A percentile compares a stretch with the other conserved stretches of the same genome.
These are phyloP conservation scores for Hippopotamyrus pictus DNA, from an alignment of 2,797 vertebrate species.

Conservation along the genomic window DNA sequence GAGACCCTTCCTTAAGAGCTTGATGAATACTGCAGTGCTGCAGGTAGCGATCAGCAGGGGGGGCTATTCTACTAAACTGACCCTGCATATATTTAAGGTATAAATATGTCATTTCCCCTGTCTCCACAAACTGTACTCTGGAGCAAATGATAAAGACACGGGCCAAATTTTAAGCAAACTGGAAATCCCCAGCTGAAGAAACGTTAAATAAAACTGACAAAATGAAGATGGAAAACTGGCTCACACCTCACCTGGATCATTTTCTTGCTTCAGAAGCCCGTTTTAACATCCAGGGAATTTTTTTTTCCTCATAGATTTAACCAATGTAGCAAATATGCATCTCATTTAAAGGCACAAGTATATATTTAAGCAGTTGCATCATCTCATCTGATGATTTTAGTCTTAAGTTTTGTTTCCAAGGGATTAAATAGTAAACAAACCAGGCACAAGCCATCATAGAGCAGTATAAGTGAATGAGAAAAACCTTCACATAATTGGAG, in stretches of 20 bases:
- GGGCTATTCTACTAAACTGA: neutral
- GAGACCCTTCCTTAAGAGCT: neutral
- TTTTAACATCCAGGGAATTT: neutral
- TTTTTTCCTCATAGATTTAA: neutral
- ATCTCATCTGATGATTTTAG: constrained; percentile 6
- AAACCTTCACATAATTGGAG: constrained; percentile 7
- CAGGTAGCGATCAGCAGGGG: neutral
- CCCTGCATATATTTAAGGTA: neutral
- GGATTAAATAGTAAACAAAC: neutral
- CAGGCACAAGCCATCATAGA: neutral
- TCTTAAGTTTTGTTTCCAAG: neutral
- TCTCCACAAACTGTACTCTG: neutral
- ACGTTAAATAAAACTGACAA: neutral
- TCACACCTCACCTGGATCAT: constrained; percentile 1
- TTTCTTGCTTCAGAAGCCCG: neutral
- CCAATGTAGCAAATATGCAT: constrained; percentile 10
- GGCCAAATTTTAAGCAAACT: neutral
- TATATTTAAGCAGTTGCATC: constrained; percentile 6
- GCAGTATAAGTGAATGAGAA: constrained; percentile 1
- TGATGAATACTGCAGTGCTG: neutral
- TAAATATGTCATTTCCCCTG: neutral
- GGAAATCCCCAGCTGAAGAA: neutral
- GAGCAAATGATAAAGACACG: neutral
- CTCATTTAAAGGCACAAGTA: constrained; percentile 12
- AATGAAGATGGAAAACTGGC: neutral